Evolutionary conservation across 2,113 vertebrate species (phyloP), one percentile per base, ranked within the genome.

Genomic region (Leptobrachium ailaonicum): DNA sequence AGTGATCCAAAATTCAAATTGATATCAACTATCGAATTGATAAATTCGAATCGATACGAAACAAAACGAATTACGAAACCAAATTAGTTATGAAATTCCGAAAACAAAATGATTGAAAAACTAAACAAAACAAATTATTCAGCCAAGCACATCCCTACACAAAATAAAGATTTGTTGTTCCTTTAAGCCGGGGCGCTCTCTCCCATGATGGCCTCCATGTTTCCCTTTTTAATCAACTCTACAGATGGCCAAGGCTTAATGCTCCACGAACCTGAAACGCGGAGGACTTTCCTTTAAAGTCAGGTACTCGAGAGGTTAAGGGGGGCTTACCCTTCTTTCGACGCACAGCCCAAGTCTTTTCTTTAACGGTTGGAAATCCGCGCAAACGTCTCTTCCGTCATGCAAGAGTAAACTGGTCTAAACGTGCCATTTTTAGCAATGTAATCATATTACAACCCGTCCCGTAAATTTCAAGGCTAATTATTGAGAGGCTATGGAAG

Each of bases 301-400:
- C 3, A 60, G 9, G 9, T 60, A 63, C n/a, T 44, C 12, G 41
- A 50, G 45, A 41, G 73, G 73, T 75, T 75, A 75, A 75, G 43
- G 11, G 13, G 20, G 10, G 45, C 20, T 41, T 40, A 43, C n/a
- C 12, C 2, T 41, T 47, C 60, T 13, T 12, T 64, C 41, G 1
- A 41, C 45, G 7, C n/a, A 71, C 13, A 71, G 6, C 8, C 8
- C 20, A 11, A 71, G 40, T 50, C 70, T 71, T 9, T 41, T 50
- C 47, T 41, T 41, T 5, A 40, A 47, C 6, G n/a, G 20, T 32
- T 32, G 20, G 20, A 32, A 32, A 20, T 41, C n/a, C 6, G 54
- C n/a, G 54, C 47, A 40, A 10, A 54, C 13, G n/a, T 13, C 7
- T 11, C 11, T 60, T 4, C 11, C 47, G 47, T 50, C 4, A 32